Evolutionary conservation across 1,140 invertebrate species (phyloP), one percentile per base, ranked within the genome.

Genomic region (Ceratitis capitata): DNA sequence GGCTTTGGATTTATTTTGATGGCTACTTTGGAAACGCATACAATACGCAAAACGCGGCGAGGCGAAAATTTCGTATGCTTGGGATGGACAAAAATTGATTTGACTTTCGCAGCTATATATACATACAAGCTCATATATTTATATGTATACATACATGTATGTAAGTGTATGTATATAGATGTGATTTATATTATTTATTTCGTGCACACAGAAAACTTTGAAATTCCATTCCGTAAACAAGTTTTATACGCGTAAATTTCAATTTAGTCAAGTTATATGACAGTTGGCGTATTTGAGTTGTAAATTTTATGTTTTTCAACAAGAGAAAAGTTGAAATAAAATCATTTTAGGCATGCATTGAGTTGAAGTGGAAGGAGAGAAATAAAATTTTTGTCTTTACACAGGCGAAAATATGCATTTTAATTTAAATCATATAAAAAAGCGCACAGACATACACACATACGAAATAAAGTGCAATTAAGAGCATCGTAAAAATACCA

Each of bases 201-300:
- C 58, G 14, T 32, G 4, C 23, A 32, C n/a, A n/a, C n/a, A n/a
- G 10, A 64, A 10, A 10, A 29, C 29, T 64, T 35, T 2, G 29
- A 64, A 69, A 35, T 32, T 69, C 16, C 32, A 69, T 69, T 69
- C 39, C 14, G 29, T 69, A 19, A 35, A 69, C 32, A 29, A 69
- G 61, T 69, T 78, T 78, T n/a, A 78, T 45, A 19, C 69, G 39
- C 39, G 14, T 19, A 78, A 78, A 78, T 78, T 78, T 78, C 69
- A 78, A 78, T 78, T 78, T 78, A n/a, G n/a, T 35, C 69, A 78
- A 42, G 39, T 78, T 45, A 78, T 45, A 78, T 78, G 69, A 23
- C 69, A 78, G 39, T 45, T 78, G 39, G n/a, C 69, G 26, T 78
- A 45, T 45, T 78, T 47, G 39, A 45, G 69, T n/a, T 45, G 39